Percentiles rank a stretch among this genome's conserved stretches.
phyloP scores from a whole-genome alignment of 2,888 invertebrate species.

The Heliconius ismenius region DNA sequence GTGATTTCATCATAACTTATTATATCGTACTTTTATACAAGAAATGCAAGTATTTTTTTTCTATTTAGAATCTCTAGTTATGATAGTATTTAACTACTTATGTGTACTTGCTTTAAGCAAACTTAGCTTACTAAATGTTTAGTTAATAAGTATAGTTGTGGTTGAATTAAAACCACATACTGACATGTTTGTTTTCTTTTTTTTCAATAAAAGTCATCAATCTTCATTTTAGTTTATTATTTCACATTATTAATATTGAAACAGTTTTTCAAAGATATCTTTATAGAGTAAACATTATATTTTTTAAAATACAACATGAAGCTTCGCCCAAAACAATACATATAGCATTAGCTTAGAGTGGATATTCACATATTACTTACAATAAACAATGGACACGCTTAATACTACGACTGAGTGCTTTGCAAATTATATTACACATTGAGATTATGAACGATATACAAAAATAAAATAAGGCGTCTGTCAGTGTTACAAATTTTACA shows the following conservation, averaged over 20 bases:
- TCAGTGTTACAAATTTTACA: conserved; percentile 52
- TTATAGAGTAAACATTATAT: conserved; percentile 45
- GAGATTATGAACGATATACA: conserved; percentile 34
- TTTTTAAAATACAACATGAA: conserved; percentile 42
- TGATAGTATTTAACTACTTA: conserved; percentile 3
- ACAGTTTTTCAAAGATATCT: conserved; percentile 38
- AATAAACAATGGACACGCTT: conserved; percentile 47
- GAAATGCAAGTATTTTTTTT: conserved; percentile 1
- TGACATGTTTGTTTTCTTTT: not conserved
- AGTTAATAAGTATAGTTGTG: not conserved
- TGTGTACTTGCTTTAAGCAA: conserved; percentile 1
- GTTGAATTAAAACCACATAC: not conserved
- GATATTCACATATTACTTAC: conserved; percentile 54
- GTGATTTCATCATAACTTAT: not conserved
- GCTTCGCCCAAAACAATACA: conserved; percentile 33
- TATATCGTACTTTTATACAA: not conserved
- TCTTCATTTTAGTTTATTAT: conserved; percentile 40
- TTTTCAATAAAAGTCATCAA: conserved; percentile 35
- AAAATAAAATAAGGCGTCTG: conserved; percentile 16
- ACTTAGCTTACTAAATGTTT: not conserved
- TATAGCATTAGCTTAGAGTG: conserved; percentile 50
- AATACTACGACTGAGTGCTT: conserved; percentile 54
- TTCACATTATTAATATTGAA: conserved; percentile 41
- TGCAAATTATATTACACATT: conserved; percentile 52
- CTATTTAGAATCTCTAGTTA: conserved; percentile 1